Base-by-base conservation (phyloP, 2,888 invertebrate species). In the Macaria liturata region DNA sequence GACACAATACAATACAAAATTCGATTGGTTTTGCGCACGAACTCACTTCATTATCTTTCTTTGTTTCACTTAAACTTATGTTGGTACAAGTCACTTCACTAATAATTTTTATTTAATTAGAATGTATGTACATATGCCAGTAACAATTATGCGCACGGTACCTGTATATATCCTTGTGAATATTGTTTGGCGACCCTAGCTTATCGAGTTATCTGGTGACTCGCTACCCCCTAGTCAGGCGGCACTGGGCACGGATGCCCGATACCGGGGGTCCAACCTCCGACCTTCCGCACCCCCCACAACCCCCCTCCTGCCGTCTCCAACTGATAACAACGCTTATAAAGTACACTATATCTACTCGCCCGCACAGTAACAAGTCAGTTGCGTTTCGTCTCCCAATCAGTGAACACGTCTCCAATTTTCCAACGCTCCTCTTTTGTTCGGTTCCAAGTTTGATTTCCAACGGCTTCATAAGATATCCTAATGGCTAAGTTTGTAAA, bases 401-500 rank as follows among this genome's bases (percentile, higher is more conserved):
- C 63, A 62, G 78, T 71, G 69, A 71, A 64, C 70, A 75, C 80
- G 77, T 73, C 49, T 42, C 31, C 9, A n/a, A 7, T 30, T 40
- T 9, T 9, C 9, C 9, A 49, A 67, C 62, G 47, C 48, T 44
- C 45, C 67, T 48, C 52, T 59, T 61, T 64, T 66, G 61, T 61
- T 57, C 66, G 60, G n/a, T 42, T 42, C n/a, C 42, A 42, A 42
- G 4, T 42, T 42, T 42, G 42, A n/a, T 42, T 9, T 42, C 1
- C 42, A 42, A 42, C 42, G n/a, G 42, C 9, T 42, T 42, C 8
- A 8, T 9, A 42, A 20, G 39, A 46, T 32, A 74, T 79, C 76
- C 87, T 80, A 61, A 91, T 91, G 91, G 91, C 89, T 88, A 91
- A 91, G 73, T 91, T 88, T 66, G 73, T 83, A 49, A 78, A 85